Evolutionary conservation across 1,140 invertebrate genomes (phyloP).

Genomic region (Adelges cooleyi): DNA sequence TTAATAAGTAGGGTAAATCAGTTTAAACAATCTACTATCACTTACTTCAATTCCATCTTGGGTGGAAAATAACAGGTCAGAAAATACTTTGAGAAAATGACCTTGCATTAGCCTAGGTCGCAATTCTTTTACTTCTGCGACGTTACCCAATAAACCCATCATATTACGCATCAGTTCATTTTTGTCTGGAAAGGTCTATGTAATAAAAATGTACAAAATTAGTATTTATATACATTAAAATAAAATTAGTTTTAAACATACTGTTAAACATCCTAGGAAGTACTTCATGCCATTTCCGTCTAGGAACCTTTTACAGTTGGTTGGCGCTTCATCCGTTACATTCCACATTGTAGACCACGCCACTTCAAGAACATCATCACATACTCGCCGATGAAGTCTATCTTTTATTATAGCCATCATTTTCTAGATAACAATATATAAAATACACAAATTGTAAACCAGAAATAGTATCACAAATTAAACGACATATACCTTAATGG

Average conservation of each 20-base stretch:
- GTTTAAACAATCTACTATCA: not conserved
- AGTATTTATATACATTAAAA: not conserved
- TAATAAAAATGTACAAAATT: conserved; percentile 33
- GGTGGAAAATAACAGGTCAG: conserved; percentile 65
- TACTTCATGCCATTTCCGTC: conserved; percentile 72
- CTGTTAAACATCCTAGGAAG: conserved; percentile 72
- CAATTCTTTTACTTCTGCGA: conserved; percentile 83
- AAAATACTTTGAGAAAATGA: conserved; percentile 75
- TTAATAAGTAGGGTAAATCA: not conserved
- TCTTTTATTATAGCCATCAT: conserved; percentile 76
- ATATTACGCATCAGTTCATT: conserved; percentile 84
- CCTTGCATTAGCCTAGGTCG: conserved; percentile 71
- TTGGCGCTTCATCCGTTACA: conserved; percentile 90
- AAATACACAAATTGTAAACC: not conserved
- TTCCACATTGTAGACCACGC: conserved; percentile 98
- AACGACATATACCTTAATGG: conserved; percentile 55
- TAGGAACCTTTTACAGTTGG: conserved; percentile 83
- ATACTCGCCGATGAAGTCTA: conserved; percentile 56
- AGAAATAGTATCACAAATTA: not conserved
- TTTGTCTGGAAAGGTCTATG: conserved; percentile 76
- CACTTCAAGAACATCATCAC: conserved; percentile 92
- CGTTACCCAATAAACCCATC: conserved; percentile 93
- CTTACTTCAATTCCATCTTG: conserved; percentile 88
- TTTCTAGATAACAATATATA: conserved; percentile 46
- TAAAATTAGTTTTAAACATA: conserved; percentile 37